Conservation (phyloP, 2,797 vertebrate genomes). For the Falco berigora region DNA sequence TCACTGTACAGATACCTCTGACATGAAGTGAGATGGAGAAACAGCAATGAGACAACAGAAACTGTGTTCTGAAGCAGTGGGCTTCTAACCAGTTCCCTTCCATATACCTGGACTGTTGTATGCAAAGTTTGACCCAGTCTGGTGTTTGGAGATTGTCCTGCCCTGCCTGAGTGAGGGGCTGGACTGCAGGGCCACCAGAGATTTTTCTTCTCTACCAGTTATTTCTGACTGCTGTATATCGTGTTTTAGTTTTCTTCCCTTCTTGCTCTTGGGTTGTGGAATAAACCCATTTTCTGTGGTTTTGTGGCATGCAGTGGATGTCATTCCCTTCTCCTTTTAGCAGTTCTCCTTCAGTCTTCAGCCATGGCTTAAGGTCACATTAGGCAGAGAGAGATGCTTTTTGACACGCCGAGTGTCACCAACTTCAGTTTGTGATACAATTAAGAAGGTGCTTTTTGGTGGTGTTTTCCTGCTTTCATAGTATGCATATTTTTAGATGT, state of each 20-base stretch:
- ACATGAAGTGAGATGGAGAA: background rate
- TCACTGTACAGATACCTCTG: background rate
- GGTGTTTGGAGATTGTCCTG: background rate
- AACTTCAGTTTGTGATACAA: background rate
- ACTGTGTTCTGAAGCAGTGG: rapidly evolving
- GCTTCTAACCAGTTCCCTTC: background rate
- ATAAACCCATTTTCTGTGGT: background rate
- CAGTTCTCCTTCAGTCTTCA: background rate
- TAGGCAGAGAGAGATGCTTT: background rate
- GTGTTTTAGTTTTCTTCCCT: background rate
- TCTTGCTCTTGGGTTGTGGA: background rate
- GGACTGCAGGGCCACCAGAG: background rate
- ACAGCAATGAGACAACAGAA: rapidly evolving
- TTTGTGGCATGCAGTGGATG: background rate
- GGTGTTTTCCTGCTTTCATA: background rate
- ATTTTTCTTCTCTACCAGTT: background rate
- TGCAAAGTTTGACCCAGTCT: background rate
- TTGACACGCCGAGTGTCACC: background rate
- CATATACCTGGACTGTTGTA: background rate
- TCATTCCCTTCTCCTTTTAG: background rate
- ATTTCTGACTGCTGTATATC: background rate
- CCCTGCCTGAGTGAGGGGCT: background rate
- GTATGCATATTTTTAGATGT: background rate
- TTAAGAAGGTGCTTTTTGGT: background rate
- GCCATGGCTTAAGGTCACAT: background rate